A percentile compares a stretch with the other conserved stretches of the same genome.
These are phyloP conservation scores for Uria aalge DNA, from an alignment of 2,113 vertebrate genomes.

Conservation along the genomic window DNA sequence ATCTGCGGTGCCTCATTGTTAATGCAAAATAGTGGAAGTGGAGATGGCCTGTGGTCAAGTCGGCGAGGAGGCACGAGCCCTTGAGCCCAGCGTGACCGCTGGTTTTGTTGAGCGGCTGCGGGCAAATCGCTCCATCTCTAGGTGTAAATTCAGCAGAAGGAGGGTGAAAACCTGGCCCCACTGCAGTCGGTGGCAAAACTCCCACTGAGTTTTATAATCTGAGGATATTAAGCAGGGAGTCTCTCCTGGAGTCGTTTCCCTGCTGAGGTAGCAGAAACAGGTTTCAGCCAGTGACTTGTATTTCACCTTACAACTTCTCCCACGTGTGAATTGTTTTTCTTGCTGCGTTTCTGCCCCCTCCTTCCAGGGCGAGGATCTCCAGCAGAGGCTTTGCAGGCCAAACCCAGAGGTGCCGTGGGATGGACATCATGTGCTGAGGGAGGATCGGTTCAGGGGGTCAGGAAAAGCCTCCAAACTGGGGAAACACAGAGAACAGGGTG, in stretches of 20 bases:
- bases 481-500: fast-evolving
- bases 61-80: neutral
- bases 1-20: slow-evolving; percentile 49
- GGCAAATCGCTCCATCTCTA: neutral
- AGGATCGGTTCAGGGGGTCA: neutral
- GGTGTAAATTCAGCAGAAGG: slow-evolving; percentile 46
- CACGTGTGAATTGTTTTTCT: slow-evolving; percentile 36
- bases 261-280: slow-evolving; percentile 52
- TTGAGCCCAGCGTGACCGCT: neutral
- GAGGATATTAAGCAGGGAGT: slow-evolving; percentile 14
- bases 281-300: slow-evolving; percentile 27
- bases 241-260: neutral
- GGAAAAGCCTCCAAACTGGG: neutral
- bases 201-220: slow-evolving; percentile 13
- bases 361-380: neutral
- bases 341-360: neutral
- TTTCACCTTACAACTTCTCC: slow-evolving; percentile 42
- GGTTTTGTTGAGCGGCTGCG: fast-evolving
- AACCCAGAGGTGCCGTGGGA: neutral
- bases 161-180: neutral
- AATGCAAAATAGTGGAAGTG: neutral
- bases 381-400: neutral
- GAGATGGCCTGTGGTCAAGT: slow-evolving; percentile 32
- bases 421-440: neutral
- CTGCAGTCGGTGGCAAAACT: neutral